Evolutionary conservation across 1,140 invertebrate genomes (phyloP), one percentile per base, ranked within the genome.

Genomic region (Ostrea edulis): DNA sequence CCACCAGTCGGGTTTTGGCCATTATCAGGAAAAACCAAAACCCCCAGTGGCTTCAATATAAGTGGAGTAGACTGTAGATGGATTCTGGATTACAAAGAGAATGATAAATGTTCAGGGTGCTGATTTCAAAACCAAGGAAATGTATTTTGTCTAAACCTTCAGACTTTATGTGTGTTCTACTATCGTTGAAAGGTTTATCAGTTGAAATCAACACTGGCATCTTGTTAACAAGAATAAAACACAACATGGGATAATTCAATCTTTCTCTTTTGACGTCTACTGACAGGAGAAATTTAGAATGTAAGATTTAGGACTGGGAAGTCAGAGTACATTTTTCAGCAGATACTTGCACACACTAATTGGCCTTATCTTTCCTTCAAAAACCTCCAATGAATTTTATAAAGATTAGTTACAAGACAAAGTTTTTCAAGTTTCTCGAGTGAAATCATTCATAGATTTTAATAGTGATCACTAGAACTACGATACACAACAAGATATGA

Each of bases 151-250:
- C 68, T 77, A 35, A 35, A 25, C 68, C 68, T 29, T 77, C 68
- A 77, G 68, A 35, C 22, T 35, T 77, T 35, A 29, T 77, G 68
- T 77, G 35, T 29, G 25, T 35, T 77, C 68, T 29, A 35, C 68
- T 77, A 77, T 77, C 58, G 58, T n/a, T 77, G 68, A 77, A 77
- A 77, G 68, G 68, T 35, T 77, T 77, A 77, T 77, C 68, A 77
- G 68, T 17, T 77, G 68, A 77, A 77, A 77, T 77, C 68, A 77
- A 77, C 68, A 77, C 68, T 77, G 68, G 68, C 68, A 77, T 77
- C 68, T 77, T 77, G 68, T 77, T 77, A 77, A 77, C 68, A 77
- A 77, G 68, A 25, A 77, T 77, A 29, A 77, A 77, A 77, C 68
- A 77, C 68, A 77, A 77, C 22, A 25, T 29, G 68, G 22, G 9